Percentiles rank a stretch among this genome's conserved stretches.
Conservation (phyloP, 2,797 vertebrate species). For the Chloroceryle inda region DNA sequence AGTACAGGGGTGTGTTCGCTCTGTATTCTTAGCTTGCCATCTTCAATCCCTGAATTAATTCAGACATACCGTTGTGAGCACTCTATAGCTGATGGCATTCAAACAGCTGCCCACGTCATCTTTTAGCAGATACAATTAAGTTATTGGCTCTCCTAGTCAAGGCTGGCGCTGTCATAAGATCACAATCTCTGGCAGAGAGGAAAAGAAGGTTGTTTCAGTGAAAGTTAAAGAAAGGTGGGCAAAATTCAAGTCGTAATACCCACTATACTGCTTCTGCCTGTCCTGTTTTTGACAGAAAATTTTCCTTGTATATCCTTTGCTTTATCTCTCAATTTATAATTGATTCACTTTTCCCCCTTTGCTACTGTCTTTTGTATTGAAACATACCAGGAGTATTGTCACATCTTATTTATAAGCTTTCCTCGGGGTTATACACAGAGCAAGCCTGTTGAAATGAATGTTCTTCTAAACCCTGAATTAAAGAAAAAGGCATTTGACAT, state of each 20-base stretch:
- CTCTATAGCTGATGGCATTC: slow-evolving; percentile 49
- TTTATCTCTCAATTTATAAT: neutral
- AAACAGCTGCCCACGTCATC: slow-evolving; percentile 37
- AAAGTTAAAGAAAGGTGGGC: neutral
- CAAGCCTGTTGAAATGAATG: slow-evolving; percentile 39
- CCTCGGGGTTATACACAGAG: slow-evolving; percentile 29
- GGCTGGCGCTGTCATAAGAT: neutral
- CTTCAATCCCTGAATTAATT: slow-evolving; percentile 38
- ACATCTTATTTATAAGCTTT: slow-evolving; percentile 51
- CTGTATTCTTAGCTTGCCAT: slow-evolving; percentile 47
- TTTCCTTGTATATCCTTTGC: neutral
- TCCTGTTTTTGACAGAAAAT: neutral
- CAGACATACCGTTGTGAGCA: neutral
- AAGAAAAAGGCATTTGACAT: slow-evolving; percentile 57
- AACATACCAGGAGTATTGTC: slow-evolving; percentile 29
- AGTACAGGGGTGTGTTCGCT: slow-evolving; percentile 30
- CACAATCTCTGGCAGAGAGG: neutral
- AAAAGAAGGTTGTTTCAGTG: neutral
- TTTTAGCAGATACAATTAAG: slow-evolving; percentile 46
- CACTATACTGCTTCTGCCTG: neutral
- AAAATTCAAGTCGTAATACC: neutral
- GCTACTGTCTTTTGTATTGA: slow-evolving; percentile 26
- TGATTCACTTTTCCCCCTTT: neutral
- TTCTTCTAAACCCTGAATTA: slow-evolving; percentile 53
- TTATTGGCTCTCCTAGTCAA: neutral